These are phyloP conservation scores for Dipodomys stephensi DNA, from an alignment of 2,113 vertebrate species.

Conservation along the genomic window DNA sequence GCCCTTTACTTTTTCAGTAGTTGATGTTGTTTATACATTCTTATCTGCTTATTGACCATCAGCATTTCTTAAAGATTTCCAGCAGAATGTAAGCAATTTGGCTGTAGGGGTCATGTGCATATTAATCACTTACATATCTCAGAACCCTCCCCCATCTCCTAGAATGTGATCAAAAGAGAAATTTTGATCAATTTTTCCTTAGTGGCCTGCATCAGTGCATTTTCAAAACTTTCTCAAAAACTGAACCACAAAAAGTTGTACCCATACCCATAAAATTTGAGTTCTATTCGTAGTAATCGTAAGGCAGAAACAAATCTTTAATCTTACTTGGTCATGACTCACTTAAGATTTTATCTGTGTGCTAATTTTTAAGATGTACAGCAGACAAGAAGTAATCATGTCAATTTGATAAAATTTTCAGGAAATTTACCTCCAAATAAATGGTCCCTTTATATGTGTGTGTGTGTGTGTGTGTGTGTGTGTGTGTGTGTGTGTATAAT, in stretches of 20 bases:
- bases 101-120: neutral
- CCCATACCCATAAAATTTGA: neutral
- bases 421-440: neutral
- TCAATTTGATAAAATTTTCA: neutral
- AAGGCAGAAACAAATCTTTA: neutral
- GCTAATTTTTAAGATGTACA: constrained; percentile 23
- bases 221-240: constrained; percentile 54
- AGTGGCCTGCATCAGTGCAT: neutral
- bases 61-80: neutral
- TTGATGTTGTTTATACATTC: neutral
- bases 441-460: neutral
- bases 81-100: neutral
- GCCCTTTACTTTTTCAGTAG: neutral
- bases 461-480: no score
- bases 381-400: neutral
- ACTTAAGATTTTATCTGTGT: constrained; percentile 52
- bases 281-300: constrained; percentile 29
- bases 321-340: neutral
- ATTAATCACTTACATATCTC: neutral
- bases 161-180: neutral
- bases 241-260: neutral
- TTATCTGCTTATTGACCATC: neutral
- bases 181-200: neutral
- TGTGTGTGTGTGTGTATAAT: no score
- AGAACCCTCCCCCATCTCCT: neutral